Evolutionary conservation across 92 coral and sea anemone species (phyloP).

Genomic region (Porites evermanni): DNA sequence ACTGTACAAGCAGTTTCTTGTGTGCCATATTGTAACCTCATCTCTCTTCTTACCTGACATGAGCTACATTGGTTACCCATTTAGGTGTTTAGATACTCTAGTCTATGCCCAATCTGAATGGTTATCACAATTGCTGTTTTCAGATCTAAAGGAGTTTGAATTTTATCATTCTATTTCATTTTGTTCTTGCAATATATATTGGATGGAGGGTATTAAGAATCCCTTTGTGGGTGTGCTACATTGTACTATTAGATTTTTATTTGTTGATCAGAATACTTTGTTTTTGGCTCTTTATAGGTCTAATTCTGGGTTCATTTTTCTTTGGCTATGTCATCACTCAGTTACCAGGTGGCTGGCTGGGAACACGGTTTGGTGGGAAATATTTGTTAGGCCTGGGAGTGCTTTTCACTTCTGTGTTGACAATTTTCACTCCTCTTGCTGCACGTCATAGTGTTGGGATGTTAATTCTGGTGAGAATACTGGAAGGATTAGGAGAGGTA

Average conservation of each 20-base stretch:
- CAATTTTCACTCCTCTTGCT: conserved; percentile 89
- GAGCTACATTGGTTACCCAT: no score
- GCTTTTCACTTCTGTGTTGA: conserved; percentile 77
- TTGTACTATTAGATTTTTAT: no score
- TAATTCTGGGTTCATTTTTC: conserved; percentile 90
- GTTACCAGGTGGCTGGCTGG: conserved; percentile 89
- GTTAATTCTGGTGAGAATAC: conserved; percentile 76
- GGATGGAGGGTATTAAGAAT: no score
- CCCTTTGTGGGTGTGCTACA: background rate
- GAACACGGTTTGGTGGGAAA: conserved; percentile 92
- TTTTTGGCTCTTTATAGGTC: conserved; percentile 54
- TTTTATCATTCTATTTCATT: no score
- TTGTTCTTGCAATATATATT: no score
- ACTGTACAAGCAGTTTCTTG: no score
- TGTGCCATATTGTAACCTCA: no score
- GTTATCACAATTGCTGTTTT: no score
- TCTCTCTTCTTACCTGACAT: no score
- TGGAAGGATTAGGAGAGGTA: conserved; percentile 94
- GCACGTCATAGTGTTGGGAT: conserved; percentile 76
- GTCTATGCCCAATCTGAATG: no score
- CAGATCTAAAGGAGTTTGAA: no score
- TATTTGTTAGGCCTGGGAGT: conserved; percentile 93
- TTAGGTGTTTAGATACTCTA: no score
- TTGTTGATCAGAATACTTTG: background rate
- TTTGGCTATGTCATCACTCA: conserved; percentile 94